These are phyloP conservation scores for Drosophila funebris DNA, from an alignment of 1,140 invertebrate genomes.

Conservation along the genomic window DNA sequence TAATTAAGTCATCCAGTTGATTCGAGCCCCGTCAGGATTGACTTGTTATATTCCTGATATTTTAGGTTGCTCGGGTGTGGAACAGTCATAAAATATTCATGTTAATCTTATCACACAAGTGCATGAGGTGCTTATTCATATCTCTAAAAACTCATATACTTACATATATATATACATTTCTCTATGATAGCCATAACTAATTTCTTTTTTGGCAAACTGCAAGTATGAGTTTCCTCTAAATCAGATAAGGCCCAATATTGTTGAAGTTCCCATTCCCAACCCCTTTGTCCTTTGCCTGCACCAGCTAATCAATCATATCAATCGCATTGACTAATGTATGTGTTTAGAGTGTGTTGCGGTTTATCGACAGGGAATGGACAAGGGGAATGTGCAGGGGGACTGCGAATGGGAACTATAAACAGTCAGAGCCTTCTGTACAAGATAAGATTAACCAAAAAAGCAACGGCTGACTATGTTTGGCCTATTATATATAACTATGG, in stretches of 20 bases:
- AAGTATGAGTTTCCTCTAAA: constrained; percentile 25
- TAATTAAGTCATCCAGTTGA: constrained; percentile 23
- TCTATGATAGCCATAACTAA: constrained; percentile 8
- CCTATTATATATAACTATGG: constrained; percentile 59
- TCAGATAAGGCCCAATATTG: constrained; percentile 18
- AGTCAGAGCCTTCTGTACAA: constrained; percentile 10
- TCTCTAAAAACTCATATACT: constrained; percentile 26
- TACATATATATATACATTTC: neutral
- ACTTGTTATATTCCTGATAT: constrained; percentile 8
- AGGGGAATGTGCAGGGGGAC: neutral
- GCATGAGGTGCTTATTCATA: constrained; percentile 39
- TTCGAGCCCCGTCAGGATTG: constrained; percentile 28
- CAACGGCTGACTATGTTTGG: constrained; percentile 37
- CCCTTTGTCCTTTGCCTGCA: neutral
- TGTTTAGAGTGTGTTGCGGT: constrained; percentile 3
- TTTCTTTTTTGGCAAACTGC: constrained; percentile 32
- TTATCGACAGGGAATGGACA: neutral
- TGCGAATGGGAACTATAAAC: constrained; percentile 45
- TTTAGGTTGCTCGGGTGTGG: neutral
- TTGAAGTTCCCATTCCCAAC: neutral
- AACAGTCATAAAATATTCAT: constrained; percentile 50
- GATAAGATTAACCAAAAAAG: constrained; percentile 69
- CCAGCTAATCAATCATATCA: constrained; percentile 17
- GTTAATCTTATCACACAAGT: constrained; percentile 55
- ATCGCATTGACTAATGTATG: constrained; percentile 24